phyloP scores from a whole-genome alignment of 2,888 invertebrate species.

The Cephalotes varians region DNA sequence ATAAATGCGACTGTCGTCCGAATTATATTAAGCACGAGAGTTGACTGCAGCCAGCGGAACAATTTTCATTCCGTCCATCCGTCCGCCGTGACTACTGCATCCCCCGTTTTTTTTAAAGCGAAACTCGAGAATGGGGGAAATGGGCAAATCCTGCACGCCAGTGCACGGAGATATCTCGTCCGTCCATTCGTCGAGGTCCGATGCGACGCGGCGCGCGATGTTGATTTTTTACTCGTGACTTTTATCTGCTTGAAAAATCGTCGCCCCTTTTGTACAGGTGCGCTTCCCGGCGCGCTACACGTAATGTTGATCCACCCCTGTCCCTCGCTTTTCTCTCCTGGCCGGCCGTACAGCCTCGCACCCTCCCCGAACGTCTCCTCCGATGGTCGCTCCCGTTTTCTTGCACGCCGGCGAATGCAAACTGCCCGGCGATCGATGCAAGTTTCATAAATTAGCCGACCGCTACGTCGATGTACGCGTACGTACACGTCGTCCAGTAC shows the following conservation, averaged over 20 bases:
- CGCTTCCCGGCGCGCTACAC: conserved; percentile 54
- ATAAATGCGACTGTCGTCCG: conserved; percentile 43
- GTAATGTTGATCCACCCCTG: conserved; percentile 45
- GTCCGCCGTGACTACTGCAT: conserved; percentile 13
- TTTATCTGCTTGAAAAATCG: conserved; percentile 75
- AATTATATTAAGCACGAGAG: conserved; percentile 41
- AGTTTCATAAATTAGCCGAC: conserved; percentile 72
- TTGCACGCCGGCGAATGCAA: conserved; percentile 62
- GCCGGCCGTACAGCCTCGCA: neutral
- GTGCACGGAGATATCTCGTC: conserved; percentile 62
- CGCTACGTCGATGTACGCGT: conserved; percentile 43
- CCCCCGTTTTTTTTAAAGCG: conserved; percentile 36
- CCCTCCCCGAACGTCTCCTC: conserved; percentile 33
- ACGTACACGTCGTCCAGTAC: conserved; percentile 26
- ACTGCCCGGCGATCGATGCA: conserved; percentile 66
- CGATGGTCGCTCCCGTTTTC: conserved; percentile 39
- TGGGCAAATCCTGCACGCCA: conserved; percentile 67
- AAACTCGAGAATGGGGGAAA: conserved; percentile 62
- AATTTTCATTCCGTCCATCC: conserved; percentile 60
- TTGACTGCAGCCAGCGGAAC: conserved; percentile 48
- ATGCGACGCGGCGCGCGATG: conserved; percentile 52
- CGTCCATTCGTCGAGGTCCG: conserved; percentile 63
- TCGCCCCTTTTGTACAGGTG: conserved; percentile 66
- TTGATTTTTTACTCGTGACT: conserved; percentile 72
- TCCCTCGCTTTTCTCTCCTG: conserved; percentile 17